Percentiles rank a stretch among this genome's conserved stretches.
phyloP scores from a whole-genome alignment of 2,113 vertebrate species.

The Vicugna pacos region DNA sequence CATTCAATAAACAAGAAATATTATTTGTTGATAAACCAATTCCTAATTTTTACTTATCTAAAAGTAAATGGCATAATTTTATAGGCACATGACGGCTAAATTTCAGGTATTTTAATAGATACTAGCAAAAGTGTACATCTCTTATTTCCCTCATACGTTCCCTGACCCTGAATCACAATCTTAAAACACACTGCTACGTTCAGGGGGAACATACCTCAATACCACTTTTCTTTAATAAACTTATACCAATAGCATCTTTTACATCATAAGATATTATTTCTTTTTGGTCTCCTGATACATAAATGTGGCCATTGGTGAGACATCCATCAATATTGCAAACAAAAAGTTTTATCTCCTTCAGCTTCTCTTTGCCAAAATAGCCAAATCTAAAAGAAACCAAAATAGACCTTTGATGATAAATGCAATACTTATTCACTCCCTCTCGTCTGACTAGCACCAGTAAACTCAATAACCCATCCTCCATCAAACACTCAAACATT shows the following conservation, averaged over 20 bases:
- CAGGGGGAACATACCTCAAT: slow-evolving; percentile 89
- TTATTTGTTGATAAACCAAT: neutral
- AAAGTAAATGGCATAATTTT: slow-evolving; percentile 20
- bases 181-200: slow-evolving; percentile 21
- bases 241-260: slow-evolving; percentile 89
- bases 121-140: slow-evolving; percentile 7
- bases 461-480: neutral
- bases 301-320: slow-evolving; percentile 92
- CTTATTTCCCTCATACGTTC: neutral
- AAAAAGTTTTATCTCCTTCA: slow-evolving; percentile 91
- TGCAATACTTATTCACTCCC: neutral
- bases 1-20: slow-evolving; percentile 4
- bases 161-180: slow-evolving; percentile 57
- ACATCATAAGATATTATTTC: slow-evolving; percentile 91
- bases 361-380: slow-evolving; percentile 92
- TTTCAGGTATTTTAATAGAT: neutral
- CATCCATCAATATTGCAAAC: slow-evolving; percentile 93
- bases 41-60: slow-evolving; percentile 32
- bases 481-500: neutral
- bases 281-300: slow-evolving; percentile 88
- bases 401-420: slow-evolving; percentile 63
- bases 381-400: slow-evolving; percentile 91
- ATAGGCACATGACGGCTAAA: slow-evolving; percentile 12
- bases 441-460: neutral
- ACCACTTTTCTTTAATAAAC: slow-evolving; percentile 88